phyloP scores from a whole-genome alignment of 2,888 invertebrate genomes.

The Eilema sororculum region DNA sequence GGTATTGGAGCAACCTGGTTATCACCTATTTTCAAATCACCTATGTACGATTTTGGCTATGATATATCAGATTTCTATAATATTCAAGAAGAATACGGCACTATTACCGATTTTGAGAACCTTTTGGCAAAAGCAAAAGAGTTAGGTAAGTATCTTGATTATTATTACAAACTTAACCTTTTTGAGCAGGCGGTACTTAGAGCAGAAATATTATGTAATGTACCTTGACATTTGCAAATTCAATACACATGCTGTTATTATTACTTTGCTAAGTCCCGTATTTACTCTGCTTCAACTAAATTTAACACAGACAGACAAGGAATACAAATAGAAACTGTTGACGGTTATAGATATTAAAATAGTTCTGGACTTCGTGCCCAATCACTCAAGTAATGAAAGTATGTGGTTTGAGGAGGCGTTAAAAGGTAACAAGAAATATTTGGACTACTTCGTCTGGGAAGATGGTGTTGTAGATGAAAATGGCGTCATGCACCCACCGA shows the following conservation, averaged over 20 bases:
- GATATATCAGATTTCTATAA: conserved; percentile 91
- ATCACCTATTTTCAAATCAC: conserved; percentile 91
- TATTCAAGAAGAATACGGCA: conserved; percentile 91
- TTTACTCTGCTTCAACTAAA: background rate
- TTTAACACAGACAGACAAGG: background rate
- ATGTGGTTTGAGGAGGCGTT: conserved; percentile 94
- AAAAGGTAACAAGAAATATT: conserved; percentile 88
- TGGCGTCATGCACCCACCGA: conserved; percentile 88
- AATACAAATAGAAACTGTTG: conserved; percentile 24
- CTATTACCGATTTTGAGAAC: conserved; percentile 90
- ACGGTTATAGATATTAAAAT: conserved; percentile 84
- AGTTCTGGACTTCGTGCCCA: conserved; percentile 90
- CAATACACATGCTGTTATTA: background rate
- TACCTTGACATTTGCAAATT: background rate
- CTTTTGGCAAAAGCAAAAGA: conserved; percentile 86
- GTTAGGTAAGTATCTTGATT: conserved; percentile 65
- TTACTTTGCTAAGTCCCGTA: background rate
- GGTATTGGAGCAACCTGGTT: conserved; percentile 92
- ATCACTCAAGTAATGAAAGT: conserved; percentile 93
- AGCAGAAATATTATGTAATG: background rate
- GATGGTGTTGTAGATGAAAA: conserved; percentile 84
- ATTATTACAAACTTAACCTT: background rate
- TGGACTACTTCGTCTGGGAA: conserved; percentile 92
- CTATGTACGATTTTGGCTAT: conserved; percentile 94
- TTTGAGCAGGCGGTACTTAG: background rate